Evolutionary conservation across 2,888 invertebrate species (phyloP).

Genomic region (Biston stratarius): DNA sequence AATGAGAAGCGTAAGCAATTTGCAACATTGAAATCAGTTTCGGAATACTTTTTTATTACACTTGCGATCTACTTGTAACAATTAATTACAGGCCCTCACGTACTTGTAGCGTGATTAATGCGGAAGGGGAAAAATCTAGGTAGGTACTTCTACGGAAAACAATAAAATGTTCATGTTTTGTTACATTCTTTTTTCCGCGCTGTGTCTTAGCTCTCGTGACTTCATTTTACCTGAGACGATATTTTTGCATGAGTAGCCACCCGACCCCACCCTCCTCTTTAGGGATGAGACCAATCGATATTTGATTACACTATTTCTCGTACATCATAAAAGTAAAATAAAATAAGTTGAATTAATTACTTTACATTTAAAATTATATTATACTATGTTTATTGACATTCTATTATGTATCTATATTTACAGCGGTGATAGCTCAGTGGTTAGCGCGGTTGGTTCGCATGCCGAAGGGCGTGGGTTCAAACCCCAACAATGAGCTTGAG

Average conservation of each 20-base stretch:
- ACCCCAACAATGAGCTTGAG: too few species aligned
- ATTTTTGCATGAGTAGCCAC: conserved; percentile 68
- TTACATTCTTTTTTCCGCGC: conserved; percentile 51
- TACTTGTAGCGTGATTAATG: neutral
- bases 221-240: conserved; percentile 69
- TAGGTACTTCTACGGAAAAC: conserved; percentile 40
- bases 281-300: conserved; percentile 46
- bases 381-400: too few species aligned
- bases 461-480: too few species aligned
- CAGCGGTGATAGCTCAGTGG: too few species aligned
- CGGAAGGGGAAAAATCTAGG: conserved; percentile 36
- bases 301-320: neutral
- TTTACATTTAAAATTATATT: too few species aligned
- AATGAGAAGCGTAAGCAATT: too few species aligned
- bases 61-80: too few species aligned
- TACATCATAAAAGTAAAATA: neutral
- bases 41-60: too few species aligned
- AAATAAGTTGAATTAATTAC: too few species aligned
- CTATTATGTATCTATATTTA: too few species aligned
- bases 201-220: conserved; percentile 62
- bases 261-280: conserved; percentile 52
- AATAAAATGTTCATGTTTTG: conserved; percentile 55
- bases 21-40: too few species aligned
- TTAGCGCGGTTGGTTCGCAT: too few species aligned
- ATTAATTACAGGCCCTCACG: neutral